phyloP scores from a whole-genome alignment of 2,888 invertebrate genomes.

The Hyalella azteca region DNA sequence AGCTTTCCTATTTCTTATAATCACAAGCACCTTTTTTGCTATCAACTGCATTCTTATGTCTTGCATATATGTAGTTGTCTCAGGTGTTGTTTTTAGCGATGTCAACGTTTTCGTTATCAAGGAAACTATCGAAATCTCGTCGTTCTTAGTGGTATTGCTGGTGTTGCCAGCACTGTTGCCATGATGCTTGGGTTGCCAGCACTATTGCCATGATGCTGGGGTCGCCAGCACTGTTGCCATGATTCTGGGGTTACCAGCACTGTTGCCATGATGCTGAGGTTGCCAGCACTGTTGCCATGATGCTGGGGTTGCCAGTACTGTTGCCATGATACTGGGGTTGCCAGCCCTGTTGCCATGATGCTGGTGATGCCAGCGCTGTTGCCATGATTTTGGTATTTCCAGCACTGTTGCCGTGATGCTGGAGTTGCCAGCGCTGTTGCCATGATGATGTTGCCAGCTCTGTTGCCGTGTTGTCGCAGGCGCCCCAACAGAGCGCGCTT shows the following conservation, averaged over 20 bases:
- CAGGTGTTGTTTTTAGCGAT: no score
- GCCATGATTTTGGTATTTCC: neutral
- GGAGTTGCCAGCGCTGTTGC: neutral
- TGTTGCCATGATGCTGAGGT: neutral
- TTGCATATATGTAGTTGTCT: no score
- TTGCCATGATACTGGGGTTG: neutral
- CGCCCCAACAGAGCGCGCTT: neutral
- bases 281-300: neutral
- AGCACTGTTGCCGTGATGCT: neutral
- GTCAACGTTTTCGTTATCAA: no score
- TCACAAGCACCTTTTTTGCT: no score
- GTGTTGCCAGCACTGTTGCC: no score
- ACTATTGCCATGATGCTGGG: neutral
- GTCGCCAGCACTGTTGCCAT: neutral
- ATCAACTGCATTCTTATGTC: no score
- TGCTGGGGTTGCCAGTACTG: neutral
- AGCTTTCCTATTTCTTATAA: no score
- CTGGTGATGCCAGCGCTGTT: neutral
- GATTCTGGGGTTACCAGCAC: neutral
- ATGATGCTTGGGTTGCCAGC: neutral
- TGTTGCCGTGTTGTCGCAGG: constrained; percentile 16
- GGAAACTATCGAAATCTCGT: no score
- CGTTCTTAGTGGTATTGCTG: no score
- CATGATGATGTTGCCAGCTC: neutral
- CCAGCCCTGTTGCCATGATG: neutral